A percentile compares a stretch with the other conserved stretches of the same genome.
These are phyloP conservation scores for Asarcornis scutulata DNA, from an alignment of 2,113 vertebrate species.

Conservation along the genomic window DNA sequence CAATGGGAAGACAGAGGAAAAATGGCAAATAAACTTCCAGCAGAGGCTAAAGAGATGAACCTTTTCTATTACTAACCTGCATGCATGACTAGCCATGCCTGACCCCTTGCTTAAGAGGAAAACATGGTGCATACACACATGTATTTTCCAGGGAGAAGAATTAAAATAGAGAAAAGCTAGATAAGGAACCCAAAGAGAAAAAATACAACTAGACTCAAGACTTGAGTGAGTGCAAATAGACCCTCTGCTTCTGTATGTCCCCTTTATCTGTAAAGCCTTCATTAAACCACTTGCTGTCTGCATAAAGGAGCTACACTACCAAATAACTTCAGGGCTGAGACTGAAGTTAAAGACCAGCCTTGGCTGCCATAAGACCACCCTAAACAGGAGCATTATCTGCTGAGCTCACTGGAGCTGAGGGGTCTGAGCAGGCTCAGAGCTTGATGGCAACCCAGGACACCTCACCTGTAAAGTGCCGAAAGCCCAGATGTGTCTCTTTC, in stretches of 20 bases:
- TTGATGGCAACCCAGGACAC: not conserved
- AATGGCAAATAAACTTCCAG: not conserved
- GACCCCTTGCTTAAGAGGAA: not conserved
- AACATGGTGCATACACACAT: fast-evolving
- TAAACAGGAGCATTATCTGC: fast-evolving
- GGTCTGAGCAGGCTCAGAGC: not conserved
- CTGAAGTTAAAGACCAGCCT: not conserved
- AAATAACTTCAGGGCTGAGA: no score
- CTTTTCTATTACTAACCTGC: not conserved
- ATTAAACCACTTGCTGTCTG: not conserved
- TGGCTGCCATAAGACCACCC: not conserved
- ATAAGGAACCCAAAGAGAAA: not conserved
- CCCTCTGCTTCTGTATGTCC: not conserved
- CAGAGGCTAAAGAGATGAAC: not conserved
- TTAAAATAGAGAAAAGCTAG: fast-evolving
- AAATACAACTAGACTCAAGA: not conserved
- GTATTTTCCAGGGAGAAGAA: not conserved
- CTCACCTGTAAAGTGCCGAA: not conserved
- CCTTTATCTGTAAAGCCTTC: not conserved
- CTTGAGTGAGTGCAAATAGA: not conserved
- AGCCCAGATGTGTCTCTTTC: not conserved
- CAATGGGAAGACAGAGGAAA: not conserved
- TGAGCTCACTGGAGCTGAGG: not conserved
- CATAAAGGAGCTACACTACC: not conserved
- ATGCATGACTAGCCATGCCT: not conserved